Conservation (phyloP, 1,140 invertebrate genomes). For the Drosophila trapezifrons region DNA sequence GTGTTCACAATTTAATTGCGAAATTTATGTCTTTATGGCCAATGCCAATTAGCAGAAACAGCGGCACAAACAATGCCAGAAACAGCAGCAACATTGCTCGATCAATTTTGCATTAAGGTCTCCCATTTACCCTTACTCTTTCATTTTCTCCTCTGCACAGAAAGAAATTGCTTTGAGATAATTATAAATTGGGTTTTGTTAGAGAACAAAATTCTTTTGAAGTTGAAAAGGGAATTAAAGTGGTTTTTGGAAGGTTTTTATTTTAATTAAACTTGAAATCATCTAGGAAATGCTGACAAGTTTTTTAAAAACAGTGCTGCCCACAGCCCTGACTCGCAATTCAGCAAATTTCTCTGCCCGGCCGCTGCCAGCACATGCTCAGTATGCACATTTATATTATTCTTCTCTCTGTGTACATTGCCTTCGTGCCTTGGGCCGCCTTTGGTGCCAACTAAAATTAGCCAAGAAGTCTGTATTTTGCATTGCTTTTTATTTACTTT, state of each 20-base stretch:
- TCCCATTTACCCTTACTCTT: background rate
- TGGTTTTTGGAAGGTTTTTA: no score
- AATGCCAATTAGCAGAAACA: constrained; percentile 79
- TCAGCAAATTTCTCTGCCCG: no score
- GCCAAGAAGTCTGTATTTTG: constrained; percentile 22
- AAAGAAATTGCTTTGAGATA: background rate
- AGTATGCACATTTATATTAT: background rate
- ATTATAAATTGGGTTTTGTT: no score
- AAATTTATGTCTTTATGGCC: constrained; percentile 82
- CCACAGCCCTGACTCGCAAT: no score
- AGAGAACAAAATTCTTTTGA: no score
- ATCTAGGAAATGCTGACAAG: no score
- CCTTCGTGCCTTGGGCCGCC: constrained; percentile 35
- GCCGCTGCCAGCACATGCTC: no score
- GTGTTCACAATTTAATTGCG: constrained; percentile 77
- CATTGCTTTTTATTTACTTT: constrained; percentile 1
- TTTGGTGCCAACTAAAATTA: constrained; percentile 65
- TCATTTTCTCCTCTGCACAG: background rate
- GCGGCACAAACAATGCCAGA: constrained; percentile 25
- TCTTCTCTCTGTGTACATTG: constrained; percentile 5
- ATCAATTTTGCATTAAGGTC: constrained; percentile 65
- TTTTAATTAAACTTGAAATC: no score
- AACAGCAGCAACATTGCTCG: constrained; percentile 31
- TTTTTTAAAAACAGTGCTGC: no score
- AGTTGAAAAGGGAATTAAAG: no score